Conservation (phyloP, 2,888 invertebrate species). For the Standfussiana lucernea region DNA sequence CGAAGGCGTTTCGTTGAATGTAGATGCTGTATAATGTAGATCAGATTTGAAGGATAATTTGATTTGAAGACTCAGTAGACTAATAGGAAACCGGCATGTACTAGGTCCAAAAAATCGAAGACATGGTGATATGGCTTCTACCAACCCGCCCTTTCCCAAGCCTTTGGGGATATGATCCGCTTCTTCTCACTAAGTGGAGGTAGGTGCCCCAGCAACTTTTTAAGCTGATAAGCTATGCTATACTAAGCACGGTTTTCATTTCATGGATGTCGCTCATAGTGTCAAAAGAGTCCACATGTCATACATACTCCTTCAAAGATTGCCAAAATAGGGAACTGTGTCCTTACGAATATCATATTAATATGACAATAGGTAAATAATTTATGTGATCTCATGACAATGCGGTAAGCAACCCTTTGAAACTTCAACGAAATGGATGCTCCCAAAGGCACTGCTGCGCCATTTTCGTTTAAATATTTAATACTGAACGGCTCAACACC, state of each 20-base stretch:
- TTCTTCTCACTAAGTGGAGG: background rate
- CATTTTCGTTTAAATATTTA: conserved; percentile 20
- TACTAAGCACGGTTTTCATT: background rate
- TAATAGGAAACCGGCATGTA: background rate
- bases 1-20: background rate
- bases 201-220: background rate
- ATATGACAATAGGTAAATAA: background rate
- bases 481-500: background rate
- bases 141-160: background rate
- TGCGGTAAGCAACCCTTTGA: conserved; percentile 1
- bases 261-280: background rate
- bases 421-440: background rate
- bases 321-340: background rate
- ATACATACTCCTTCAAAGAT: background rate
- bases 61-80: no score
- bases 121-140: background rate
- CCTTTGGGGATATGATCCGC: background rate
- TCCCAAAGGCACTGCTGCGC: background rate
- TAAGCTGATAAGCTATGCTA: background rate
- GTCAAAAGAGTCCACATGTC: background rate
- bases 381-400: background rate
- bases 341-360: background rate
- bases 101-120: background rate
- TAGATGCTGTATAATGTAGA: no score
- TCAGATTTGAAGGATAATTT: background rate